Conservation (phyloP, 2,797 vertebrate species). For the Vespertilio murinus region DNA sequence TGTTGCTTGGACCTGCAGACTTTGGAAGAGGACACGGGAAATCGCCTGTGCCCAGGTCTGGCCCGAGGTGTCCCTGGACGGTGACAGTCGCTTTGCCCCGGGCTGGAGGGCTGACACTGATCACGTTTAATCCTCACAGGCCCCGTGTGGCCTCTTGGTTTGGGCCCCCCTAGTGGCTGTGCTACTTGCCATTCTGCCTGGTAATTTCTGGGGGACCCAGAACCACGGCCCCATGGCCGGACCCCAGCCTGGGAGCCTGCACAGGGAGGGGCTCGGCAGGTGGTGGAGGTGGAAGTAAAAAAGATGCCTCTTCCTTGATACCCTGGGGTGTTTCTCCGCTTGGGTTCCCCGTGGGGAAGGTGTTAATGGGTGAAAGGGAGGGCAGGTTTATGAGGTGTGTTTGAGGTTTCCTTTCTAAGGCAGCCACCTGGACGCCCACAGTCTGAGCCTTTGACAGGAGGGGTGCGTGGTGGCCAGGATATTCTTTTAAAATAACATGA, state of each 20-base stretch:
- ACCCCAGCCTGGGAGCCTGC: neutral
- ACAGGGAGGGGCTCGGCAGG: neutral
- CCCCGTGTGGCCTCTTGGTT: neutral
- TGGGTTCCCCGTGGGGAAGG: neutral
- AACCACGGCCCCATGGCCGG: accelerated
- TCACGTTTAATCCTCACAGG: neutral
- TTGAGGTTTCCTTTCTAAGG: conserved; percentile 8
- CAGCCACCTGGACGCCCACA: neutral
- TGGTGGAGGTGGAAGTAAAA: neutral
- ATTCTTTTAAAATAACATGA: neutral
- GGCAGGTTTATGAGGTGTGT: neutral
- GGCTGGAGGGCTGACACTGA: neutral
- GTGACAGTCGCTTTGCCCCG: neutral
- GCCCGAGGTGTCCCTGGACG: neutral
- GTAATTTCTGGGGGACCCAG: neutral
- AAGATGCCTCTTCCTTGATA: neutral
- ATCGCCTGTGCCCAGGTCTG: neutral
- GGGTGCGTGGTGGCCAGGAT: neutral
- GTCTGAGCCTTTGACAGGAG: neutral
- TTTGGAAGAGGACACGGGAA: neutral
- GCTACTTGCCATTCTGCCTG: neutral
- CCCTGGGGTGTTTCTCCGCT: neutral
- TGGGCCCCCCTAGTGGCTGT: neutral
- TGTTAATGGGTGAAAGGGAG: conserved; percentile 17
- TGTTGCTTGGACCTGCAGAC: neutral